Evolutionary conservation across 2,113 vertebrate species (phyloP).

Genomic region (Silurus meridionalis): DNA sequence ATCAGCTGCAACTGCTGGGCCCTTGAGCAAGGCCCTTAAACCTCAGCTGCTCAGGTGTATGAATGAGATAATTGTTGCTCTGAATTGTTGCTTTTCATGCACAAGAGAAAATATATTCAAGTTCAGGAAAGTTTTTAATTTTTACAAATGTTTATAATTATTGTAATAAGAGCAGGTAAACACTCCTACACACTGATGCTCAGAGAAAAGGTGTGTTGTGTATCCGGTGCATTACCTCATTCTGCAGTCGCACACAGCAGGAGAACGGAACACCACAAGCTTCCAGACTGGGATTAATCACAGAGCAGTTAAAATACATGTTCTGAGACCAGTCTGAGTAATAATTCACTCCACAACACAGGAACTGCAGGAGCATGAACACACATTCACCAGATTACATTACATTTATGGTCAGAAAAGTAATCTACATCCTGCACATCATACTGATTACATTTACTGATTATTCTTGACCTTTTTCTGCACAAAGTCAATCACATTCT

Average conservation of each 20-base stretch:
- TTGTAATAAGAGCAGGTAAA: not conserved
- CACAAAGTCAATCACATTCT: constrained; percentile 80
- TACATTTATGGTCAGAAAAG: not conserved
- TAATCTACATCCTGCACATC: not conserved
- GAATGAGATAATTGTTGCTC: too few relatives aligned
- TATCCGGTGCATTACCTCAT: constrained; percentile 65
- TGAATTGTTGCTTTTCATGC: not conserved
- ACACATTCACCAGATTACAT: not conserved
- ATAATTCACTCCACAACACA: constrained; percentile 76
- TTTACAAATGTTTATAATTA: not conserved
- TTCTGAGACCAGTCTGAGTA: constrained; percentile 78
- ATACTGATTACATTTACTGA: not conserved
- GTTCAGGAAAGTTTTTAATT: not conserved
- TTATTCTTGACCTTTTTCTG: constrained; percentile 77
- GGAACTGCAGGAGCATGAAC: constrained; percentile 65
- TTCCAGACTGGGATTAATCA: constrained; percentile 77
- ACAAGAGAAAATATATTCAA: not conserved
- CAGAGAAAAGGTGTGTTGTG: not conserved
- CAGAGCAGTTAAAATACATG: constrained; percentile 73
- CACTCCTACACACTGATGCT: not conserved
- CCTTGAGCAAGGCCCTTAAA: too few relatives aligned
- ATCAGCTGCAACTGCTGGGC: too few relatives aligned
- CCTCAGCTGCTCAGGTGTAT: too few relatives aligned
- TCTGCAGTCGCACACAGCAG: constrained; percentile 69
- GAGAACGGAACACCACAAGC: constrained; percentile 80